Percentiles rank a stretch among this genome's conserved stretches.
These are phyloP conservation scores for Quadriops clusia DNA, from an alignment of 2,888 invertebrate genomes.

Conservation along the genomic window DNA sequence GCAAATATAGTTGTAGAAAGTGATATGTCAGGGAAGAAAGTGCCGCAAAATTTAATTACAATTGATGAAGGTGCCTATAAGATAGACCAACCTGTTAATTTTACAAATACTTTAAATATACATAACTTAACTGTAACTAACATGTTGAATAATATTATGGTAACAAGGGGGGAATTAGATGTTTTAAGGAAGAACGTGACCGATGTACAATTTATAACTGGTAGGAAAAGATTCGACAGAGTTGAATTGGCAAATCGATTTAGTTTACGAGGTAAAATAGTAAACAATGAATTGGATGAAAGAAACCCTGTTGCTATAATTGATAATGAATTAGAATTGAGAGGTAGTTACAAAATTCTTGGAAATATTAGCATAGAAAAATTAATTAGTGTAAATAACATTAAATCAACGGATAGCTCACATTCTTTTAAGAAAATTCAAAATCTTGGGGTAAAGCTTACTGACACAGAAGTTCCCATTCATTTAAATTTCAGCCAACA, in stretches of 20 bases:
- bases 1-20: conserved; percentile 23
- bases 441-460: conserved; percentile 29
- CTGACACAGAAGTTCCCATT: conserved; percentile 27
- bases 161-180: conserved; percentile 35
- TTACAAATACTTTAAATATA: conserved; percentile 31
- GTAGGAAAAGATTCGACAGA: conserved; percentile 36
- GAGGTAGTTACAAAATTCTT: conserved; percentile 35
- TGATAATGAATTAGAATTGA: conserved; percentile 33
- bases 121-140: conserved; percentile 34
- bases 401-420: conserved; percentile 21
- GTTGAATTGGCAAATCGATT: conserved; percentile 38
- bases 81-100: conserved; percentile 37
- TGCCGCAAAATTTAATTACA: conserved; percentile 30
- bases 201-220: conserved; percentile 36
- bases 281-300: conserved; percentile 32
- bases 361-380: conserved; percentile 39
- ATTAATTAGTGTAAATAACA: conserved; percentile 29
- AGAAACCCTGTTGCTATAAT: conserved; percentile 38
- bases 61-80: conserved; percentile 33
- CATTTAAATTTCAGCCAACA: conserved; percentile 30
- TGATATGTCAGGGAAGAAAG: conserved; percentile 17
- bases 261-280: conserved; percentile 35
- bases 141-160: conserved; percentile 39
- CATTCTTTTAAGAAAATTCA: conserved; percentile 29
- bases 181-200: conserved; percentile 34